Evolutionary conservation across 2,797 vertebrate species (phyloP).

Genomic region (Natrix natrix): DNA sequence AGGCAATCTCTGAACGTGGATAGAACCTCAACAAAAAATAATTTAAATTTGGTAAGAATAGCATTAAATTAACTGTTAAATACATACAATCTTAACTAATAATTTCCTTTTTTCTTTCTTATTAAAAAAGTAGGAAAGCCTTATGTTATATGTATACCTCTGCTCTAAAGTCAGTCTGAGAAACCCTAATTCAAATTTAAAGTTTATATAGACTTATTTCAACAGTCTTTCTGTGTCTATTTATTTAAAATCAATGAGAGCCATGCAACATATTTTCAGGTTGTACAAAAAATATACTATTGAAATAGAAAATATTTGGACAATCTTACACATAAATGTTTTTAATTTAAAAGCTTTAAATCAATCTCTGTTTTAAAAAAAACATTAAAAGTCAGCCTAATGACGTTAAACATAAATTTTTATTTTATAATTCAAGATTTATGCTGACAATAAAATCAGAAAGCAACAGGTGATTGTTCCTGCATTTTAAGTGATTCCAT

Average conservation of each 20-base stretch:
- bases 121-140: not conserved
- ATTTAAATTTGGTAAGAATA: not conserved
- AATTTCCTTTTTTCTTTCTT: not conserved
- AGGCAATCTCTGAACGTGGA: not conserved
- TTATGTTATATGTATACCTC: not conserved
- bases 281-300: not conserved
- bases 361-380: not conserved
- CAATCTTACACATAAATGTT: not conserved
- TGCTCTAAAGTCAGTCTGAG: not conserved
- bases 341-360: not conserved
- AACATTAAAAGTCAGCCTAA: constrained; percentile 14
- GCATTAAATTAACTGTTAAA: not conserved
- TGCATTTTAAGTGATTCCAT: not conserved
- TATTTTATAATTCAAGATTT: not conserved
- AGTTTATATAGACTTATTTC: not conserved
- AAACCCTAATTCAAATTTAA: constrained; percentile 6
- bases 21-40: not conserved
- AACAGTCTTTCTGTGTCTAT: not conserved
- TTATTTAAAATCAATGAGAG: not conserved
- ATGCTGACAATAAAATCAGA: constrained; percentile 14
- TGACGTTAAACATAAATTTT: not conserved
- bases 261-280: not conserved
- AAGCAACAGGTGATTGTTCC: not conserved
- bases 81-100: not conserved
- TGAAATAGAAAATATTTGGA: not conserved